These are phyloP conservation scores for Heliopora coerulea DNA, from an alignment of 92 coral and sea anemone species.

Conservation along the genomic window DNA sequence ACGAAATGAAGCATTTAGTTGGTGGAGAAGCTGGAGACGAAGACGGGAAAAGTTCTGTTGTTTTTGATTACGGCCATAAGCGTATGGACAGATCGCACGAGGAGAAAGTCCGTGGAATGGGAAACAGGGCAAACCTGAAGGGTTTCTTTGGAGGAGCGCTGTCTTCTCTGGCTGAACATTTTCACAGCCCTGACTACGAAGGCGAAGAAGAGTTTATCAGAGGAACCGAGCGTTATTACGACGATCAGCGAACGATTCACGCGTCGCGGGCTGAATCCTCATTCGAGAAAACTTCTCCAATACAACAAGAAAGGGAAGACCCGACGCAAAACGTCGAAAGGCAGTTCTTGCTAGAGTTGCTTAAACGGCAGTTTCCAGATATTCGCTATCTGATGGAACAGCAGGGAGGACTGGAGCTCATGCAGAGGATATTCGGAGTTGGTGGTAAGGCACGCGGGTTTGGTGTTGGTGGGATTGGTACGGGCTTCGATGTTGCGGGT, in stretches of 20 bases:
- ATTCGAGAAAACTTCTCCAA: background rate
- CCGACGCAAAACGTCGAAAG: slow-evolving; percentile 9
- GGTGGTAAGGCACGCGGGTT: background rate
- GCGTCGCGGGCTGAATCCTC: background rate
- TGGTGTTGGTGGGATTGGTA: background rate
- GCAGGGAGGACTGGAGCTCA: slow-evolving; percentile 33
- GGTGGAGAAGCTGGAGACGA: background rate
- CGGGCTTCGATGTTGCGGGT: slow-evolving; percentile 15
- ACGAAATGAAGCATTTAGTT: background rate
- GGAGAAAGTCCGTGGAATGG: background rate
- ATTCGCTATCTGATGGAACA: slow-evolving; percentile 38
- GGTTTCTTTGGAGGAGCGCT: slow-evolving; percentile 42
- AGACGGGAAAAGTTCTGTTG: slow-evolving; percentile 16
- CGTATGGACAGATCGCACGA: background rate
- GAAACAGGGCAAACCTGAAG: slow-evolving; percentile 9
- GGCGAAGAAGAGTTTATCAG: background rate
- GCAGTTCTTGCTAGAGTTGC: slow-evolving; percentile 27
- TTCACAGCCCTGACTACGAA: background rate
- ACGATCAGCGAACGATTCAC: background rate
- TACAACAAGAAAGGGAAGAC: slow-evolving; percentile 6
- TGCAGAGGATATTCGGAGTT: slow-evolving; percentile 39
- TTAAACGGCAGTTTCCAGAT: slow-evolving; percentile 41
- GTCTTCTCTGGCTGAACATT: slow-evolving; percentile 2
- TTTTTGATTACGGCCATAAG: slow-evolving; percentile 39
- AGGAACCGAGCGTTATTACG: background rate